Evolutionary conservation across 2,888 invertebrate genomes (phyloP), one percentile per base, ranked within the genome.

Genomic region (Ferrisia virgata): DNA sequence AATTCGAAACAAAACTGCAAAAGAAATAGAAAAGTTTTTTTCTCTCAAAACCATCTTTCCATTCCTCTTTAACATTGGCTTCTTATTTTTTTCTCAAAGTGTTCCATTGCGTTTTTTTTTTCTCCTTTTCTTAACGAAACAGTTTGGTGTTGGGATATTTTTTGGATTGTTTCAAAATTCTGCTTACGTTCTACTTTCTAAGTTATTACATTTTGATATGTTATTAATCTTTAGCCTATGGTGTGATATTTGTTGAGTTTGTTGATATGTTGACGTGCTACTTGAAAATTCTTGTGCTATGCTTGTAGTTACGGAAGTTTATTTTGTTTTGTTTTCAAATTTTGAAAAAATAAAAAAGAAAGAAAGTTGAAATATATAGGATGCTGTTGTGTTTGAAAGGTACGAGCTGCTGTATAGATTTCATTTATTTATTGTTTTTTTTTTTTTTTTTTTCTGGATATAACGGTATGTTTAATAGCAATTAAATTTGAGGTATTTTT

Each of bases 1-100:
- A 80, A 80, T 80, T 80, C 47, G 80, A 53, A 80, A 80, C 53
- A 53, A 53, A 80, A 80, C 80, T 80, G 47, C 80, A 31, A 80
- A 53, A 47, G 31, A 53, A 80, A 80, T 47, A 15, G 80, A 79
- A 79, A 79, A 79, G 43, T 79, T 79, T 78, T 78, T 76, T 76
- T 36, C 18, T 76, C 36, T 76, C 72, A 33, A 80, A 33, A 80
- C 43, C 80, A 47, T 43, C 43, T 80, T 80, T 80, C 53, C 80
- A 80, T 80, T 53, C n/a, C 53, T 43, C 33, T 80, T 80, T 31
- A 80, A 80, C 80, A 80, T 33, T 43, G 39, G 53, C 53, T 53
- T 53, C n/a, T 13, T 79, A 2, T 18, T 28, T 78, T 78, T 36
- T 36, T 11, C 79, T 43, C n/a, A 13, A 36, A 79, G 22, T 79